Percentiles rank a stretch among this genome's conserved stretches.
These are phyloP conservation scores for Linepithema humile DNA, from an alignment of 1,140 invertebrate genomes.

Conservation along the genomic window DNA sequence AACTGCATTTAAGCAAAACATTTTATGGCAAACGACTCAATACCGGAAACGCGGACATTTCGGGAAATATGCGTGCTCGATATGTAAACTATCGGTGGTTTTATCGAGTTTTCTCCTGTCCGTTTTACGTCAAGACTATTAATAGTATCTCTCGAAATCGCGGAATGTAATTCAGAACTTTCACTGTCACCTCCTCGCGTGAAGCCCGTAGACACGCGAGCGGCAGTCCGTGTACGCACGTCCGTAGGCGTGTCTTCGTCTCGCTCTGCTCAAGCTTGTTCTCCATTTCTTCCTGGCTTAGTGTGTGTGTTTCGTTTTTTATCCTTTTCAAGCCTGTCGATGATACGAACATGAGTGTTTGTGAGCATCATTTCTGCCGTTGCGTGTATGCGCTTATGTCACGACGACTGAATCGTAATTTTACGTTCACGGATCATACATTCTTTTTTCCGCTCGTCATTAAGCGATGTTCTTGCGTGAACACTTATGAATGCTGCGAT, in stretches of 20 bases:
- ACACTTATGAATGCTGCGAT: slow-evolving; percentile 60
- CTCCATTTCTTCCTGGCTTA: background rate
- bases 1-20: no score
- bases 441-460: background rate
- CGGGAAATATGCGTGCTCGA: background rate
- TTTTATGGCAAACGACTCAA: no score
- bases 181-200: slow-evolving; percentile 78
- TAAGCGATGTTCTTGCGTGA: slow-evolving; percentile 15
- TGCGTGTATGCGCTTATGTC: slow-evolving; percentile 57
- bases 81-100: slow-evolving; percentile 15
- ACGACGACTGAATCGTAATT: slow-evolving; percentile 58
- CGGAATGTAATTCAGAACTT: slow-evolving; percentile 77
- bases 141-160: slow-evolving; percentile 71
- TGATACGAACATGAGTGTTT: background rate
- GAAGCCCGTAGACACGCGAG: slow-evolving; percentile 73
- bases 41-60: no score
- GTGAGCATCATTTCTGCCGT: slow-evolving; percentile 14
- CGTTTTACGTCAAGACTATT: slow-evolving; percentile 62
- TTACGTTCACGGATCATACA: slow-evolving; percentile 1
- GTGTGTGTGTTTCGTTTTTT: slow-evolving; percentile 17
- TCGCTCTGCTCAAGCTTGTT: slow-evolving; percentile 37
- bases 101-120: slow-evolving; percentile 61
- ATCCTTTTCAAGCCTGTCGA: slow-evolving; percentile 5
- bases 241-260: slow-evolving; percentile 36
- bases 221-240: slow-evolving; percentile 54